Base-by-base conservation (phyloP, 2,113 vertebrate species). In the Solea senegalensis region DNA sequence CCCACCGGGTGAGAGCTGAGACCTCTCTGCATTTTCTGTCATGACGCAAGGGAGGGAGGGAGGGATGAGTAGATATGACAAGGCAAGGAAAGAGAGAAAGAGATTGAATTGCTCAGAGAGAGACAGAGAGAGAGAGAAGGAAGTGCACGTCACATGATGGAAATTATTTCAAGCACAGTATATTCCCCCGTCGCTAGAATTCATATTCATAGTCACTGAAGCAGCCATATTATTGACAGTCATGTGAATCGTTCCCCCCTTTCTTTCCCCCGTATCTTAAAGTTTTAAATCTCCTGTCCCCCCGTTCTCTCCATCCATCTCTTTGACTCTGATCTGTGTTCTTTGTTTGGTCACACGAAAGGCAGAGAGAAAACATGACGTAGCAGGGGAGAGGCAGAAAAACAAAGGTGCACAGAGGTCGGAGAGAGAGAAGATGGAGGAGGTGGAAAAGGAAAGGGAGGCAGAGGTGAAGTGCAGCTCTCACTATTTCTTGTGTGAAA, bases 301-400 rank as follows among this genome's bases (percentile, higher is more conserved):
- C 53, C 74, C 14, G 26, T 72, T 58, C 52, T 66, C n/a, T 52
- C 62, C 46, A 55, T 70, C 69, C 77, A n/a, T 56, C 63, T 69
- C 51, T 88, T 82, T 82, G 79, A 28, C 66, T 77, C 48, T 63
- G 3, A 68, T 83, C 78, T 75, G 65, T 80, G 73, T 88, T 88
- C 73, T 55, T 74, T 69, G 65, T 71, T 28, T 72, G 67, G 82
- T 82, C 79, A 78, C 60, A 72, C 63, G 68, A 73, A 81, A 80
- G 69, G 49, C 68, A 49, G 52, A 9, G 49, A 21, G 4, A 61
- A 57, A 70, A 77, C 57, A 55, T 27, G 62, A 83, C 76, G 39
- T 68, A 67, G 72, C 52, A 49, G 65, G 46, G 9, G 59, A n/a
- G 55, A 58, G 64, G 13, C 15, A n/a, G 1, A 21, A 71, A 82